Percentiles rank a stretch among this genome's conserved stretches.
Conservation (phyloP, 2,888 invertebrate genomes). For the Argyresthia albistria region DNA sequence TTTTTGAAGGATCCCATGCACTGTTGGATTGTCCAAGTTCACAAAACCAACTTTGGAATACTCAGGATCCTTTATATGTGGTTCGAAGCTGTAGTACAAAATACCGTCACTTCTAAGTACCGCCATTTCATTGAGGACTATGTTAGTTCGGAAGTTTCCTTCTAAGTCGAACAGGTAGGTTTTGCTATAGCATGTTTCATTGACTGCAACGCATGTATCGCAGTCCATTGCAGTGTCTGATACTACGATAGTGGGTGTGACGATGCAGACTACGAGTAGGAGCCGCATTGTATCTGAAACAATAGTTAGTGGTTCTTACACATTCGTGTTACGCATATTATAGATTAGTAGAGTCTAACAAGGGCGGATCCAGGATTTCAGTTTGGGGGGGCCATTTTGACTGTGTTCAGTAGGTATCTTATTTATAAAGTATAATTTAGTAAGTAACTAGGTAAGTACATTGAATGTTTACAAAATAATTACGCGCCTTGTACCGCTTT, state of each 20-base stretch:
- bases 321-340: too few species aligned
- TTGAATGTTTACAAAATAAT: too few species aligned
- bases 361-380: too few species aligned
- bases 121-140: constrained; percentile 45
- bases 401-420: too few species aligned
- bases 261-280: neutral
- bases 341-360: too few species aligned
- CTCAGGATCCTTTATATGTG: constrained; percentile 39
- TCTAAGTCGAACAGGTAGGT: constrained; percentile 36
- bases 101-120: constrained; percentile 33
- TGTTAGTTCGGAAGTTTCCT: constrained; percentile 37
- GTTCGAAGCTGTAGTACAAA: constrained; percentile 50
- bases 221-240: constrained; percentile 25
- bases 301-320: neutral
- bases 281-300: constrained; percentile 8
- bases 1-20: constrained; percentile 25
- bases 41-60: constrained; percentile 50
- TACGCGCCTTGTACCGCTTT: too few species aligned
- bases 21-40: constrained; percentile 26
- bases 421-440: too few species aligned
- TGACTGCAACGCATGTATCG: constrained; percentile 31
- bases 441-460: too few species aligned
- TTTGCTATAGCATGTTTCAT: constrained; percentile 38
- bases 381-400: too few species aligned
- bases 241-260: constrained; percentile 10